A percentile compares a stretch with the other conserved stretches of the same genome.
phyloP scores from a whole-genome alignment of 2,888 invertebrate species.

The Oeneis ivallda region DNA sequence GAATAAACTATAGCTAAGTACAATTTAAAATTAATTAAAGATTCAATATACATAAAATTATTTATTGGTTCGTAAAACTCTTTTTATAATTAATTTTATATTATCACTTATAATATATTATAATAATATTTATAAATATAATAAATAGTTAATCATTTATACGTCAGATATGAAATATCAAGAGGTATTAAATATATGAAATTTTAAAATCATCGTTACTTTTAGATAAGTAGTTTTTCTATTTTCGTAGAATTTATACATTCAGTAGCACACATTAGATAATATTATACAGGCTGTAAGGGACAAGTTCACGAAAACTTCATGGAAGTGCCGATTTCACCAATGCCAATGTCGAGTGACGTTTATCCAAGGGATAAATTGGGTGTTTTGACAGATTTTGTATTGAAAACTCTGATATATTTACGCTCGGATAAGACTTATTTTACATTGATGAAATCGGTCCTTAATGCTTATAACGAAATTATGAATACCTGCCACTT shows the following conservation, averaged over 20 bases:
- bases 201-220: not conserved
- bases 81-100: not conserved
- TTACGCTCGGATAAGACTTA: too few relatives aligned
- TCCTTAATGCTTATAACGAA: too few relatives aligned
- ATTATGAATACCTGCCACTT: too few relatives aligned
- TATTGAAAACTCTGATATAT: too few relatives aligned
- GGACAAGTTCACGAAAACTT: too few relatives aligned
- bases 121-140: too few relatives aligned
- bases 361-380: too few relatives aligned
- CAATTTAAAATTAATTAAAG: conserved; percentile 6
- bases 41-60: conserved; percentile 14
- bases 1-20: not conserved
- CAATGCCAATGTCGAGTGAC: too few relatives aligned
- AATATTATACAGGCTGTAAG: too few relatives aligned
- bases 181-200: not conserved
- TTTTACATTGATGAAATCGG: too few relatives aligned
- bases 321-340: too few relatives aligned
- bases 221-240: not conserved
- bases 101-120: not conserved
- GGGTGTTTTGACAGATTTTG: too few relatives aligned
- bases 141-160: conserved; percentile 2
- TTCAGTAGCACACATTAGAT: not conserved
- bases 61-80: not conserved
- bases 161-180: not conserved
- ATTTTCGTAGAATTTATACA: not conserved